Evolutionary conservation across 2,113 vertebrate genomes (phyloP).

Genomic region (Entelurus aequoreus): DNA sequence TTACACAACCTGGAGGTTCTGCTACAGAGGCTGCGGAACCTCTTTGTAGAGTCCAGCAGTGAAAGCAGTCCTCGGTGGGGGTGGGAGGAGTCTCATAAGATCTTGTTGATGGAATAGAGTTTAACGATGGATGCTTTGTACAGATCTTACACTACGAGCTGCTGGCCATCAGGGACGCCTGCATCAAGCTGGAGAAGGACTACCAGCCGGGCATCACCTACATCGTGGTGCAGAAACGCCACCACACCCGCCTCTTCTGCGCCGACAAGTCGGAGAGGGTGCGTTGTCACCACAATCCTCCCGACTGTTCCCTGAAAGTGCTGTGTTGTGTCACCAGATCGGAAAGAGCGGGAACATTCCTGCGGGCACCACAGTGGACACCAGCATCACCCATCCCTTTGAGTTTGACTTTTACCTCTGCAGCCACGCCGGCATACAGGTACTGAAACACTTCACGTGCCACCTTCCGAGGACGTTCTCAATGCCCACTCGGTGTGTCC

Average conservation of each 20-base stretch:
- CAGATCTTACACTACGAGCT: constrained; percentile 82
- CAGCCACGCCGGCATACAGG: constrained; percentile 99
- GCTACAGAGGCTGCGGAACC: too few species aligned
- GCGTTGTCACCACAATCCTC: constrained; percentile 30
- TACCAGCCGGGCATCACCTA: constrained; percentile 99
- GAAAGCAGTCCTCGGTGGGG: too few species aligned
- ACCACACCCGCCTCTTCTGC: constrained; percentile 96
- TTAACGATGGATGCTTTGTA: neutral
- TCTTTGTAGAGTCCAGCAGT: too few species aligned
- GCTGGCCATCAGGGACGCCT: constrained; percentile 95
- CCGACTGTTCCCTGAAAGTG: neutral
- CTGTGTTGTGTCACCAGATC: constrained; percentile 69
- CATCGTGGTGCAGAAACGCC: constrained; percentile 96
- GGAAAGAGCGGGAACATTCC: constrained; percentile 98
- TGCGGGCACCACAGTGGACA: constrained; percentile 97
- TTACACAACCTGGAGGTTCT: too few species aligned
- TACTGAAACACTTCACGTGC: constrained; percentile 41
- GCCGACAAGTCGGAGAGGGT: constrained; percentile 97
- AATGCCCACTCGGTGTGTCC: neutral
- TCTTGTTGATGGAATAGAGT: too few species aligned
- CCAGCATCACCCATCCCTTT: constrained; percentile 96
- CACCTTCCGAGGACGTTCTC: too few species aligned
- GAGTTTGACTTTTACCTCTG: constrained; percentile 99
- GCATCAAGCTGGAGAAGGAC: constrained; percentile 98
- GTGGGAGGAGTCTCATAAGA: too few species aligned